These are phyloP conservation scores for Alouatta palliata DNA, from an alignment of 2,113 vertebrate genomes.

Conservation along the genomic window DNA sequence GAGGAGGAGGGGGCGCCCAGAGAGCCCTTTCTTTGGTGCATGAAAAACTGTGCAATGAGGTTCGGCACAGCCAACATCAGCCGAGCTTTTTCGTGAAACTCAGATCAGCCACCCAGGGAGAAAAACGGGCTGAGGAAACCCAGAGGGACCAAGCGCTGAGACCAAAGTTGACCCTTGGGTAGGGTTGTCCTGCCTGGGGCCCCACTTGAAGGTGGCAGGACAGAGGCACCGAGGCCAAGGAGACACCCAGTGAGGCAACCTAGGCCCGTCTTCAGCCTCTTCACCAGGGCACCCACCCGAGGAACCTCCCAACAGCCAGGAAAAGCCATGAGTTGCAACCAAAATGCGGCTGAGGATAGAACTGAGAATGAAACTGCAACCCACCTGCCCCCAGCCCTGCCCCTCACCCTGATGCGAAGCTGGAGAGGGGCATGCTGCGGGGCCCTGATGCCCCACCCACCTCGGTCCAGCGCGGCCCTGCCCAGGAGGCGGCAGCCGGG, in stretches of 20 bases:
- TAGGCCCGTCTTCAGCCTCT: neutral
- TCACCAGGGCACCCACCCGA: neutral
- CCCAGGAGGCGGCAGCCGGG: neutral
- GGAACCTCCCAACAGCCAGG: conserved; percentile 57
- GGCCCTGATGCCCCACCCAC: neutral
- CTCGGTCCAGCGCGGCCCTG: neutral
- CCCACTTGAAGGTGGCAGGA: conserved; percentile 40
- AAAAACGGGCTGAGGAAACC: conserved; percentile 55
- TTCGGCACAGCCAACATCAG: conserved; percentile 70
- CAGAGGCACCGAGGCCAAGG: conserved; percentile 28
- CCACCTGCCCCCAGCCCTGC: neutral
- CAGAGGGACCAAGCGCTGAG: conserved; percentile 68
- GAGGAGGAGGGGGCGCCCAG: conserved; percentile 76
- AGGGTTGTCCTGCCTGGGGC: conserved; percentile 61
- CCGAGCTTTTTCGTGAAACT: conserved; percentile 76
- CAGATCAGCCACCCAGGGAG: conserved; percentile 69
- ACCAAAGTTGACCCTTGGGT: conserved; percentile 60
- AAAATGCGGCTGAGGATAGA: neutral
- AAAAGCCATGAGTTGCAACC: conserved; percentile 63
- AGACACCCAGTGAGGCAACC: conserved; percentile 10
- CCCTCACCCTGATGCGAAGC: neutral
- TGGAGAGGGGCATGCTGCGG: neutral
- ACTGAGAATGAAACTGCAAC: neutral
- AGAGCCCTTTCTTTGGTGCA: conserved; percentile 76
- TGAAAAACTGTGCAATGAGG: conserved; percentile 77